phyloP scores from a whole-genome alignment of 2,888 invertebrate genomes.

The Metellina segmentata region DNA sequence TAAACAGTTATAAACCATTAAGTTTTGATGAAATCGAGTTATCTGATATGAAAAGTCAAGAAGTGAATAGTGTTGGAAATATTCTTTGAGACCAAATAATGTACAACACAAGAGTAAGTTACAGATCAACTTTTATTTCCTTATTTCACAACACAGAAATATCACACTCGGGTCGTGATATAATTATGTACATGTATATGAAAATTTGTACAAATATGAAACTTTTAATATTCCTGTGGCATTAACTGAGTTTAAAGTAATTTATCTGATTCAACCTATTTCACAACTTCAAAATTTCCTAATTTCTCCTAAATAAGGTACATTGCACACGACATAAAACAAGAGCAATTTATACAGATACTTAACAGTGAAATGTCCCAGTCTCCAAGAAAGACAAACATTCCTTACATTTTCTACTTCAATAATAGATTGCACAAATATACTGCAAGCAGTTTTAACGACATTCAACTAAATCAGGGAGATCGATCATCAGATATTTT shows the following conservation, averaged over 20 bases:
- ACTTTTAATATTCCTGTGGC: conserved; percentile 25
- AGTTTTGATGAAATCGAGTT: too few relatives aligned
- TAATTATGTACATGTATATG: conserved; percentile 71
- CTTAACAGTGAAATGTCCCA: conserved; percentile 45
- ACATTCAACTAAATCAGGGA: background rate
- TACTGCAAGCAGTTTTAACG: conserved; percentile 56
- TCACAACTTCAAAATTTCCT: conserved; percentile 39
- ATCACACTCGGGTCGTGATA: conserved; percentile 71
- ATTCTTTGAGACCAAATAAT: background rate
- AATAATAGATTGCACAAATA: conserved; percentile 66
- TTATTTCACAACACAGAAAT: conserved; percentile 71
- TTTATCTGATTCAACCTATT: conserved; percentile 17
- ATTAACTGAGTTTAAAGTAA: conserved; percentile 37
- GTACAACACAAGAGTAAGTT: conserved; percentile 14
- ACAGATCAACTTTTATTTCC: conserved; percentile 74
- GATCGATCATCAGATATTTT: background rate
- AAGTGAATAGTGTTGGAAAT: too few relatives aligned
- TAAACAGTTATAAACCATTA: too few relatives aligned
- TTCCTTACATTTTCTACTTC: conserved; percentile 13
- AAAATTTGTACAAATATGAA: conserved; percentile 73
- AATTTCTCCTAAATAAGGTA: conserved; percentile 29
- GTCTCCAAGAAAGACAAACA: conserved; percentile 1
- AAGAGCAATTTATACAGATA: conserved; percentile 27
- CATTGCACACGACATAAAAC: conserved; percentile 65
- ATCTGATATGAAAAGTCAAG: too few relatives aligned